Evolutionary conservation across 2,113 vertebrate genomes (phyloP), one percentile per base, ranked within the genome.

Genomic region (Chaetops frenatus): DNA sequence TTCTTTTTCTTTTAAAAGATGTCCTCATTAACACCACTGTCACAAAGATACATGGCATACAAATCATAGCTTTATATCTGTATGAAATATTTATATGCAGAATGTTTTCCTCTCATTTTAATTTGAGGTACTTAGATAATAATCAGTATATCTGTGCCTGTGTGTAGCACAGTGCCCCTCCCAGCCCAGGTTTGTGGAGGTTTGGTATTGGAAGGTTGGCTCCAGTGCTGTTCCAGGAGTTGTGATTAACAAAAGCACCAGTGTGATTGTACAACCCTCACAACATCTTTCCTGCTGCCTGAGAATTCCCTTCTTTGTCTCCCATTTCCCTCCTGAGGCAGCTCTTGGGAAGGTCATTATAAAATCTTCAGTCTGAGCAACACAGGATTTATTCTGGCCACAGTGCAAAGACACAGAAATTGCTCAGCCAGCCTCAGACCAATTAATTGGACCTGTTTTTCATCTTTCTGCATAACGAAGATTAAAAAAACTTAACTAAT

Each of bases 91-190:
- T 70, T 81, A 51, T n/a, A 10, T 78, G 40, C 31, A 78, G 60
- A 45, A 47, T 38, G 15, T 56, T 50, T 76, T 73, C n/a, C 27
- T 64, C 36, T 8, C 6, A 12, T 80, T 90, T 80, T 80, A 86
- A 72, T 65, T 45, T 21, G 36, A 88, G 29, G 2, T 35, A 28
- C 27, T 85, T 54, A 38, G 21, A 4, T 58, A 42, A 82, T 58
- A 29, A 58, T 21, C 25, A 66, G 3, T 1, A 0, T 23, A 11
- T n/a, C 44, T n/a, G 2, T 10, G 25, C 3, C 3, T 48, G 2
- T 57, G n/a, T 50, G 62, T 22, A 58, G 24, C n/a, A 22, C 66
- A 25, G 24, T 45, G 45, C 18, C 70, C 23, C 24, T 88, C n/a
- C 76, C 45, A 61, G 33, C 11, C 53, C 10, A 20, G 22, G 36